Evolutionary conservation across 1,140 invertebrate genomes (phyloP).

Genomic region (Heliconius hewitsoni): DNA sequence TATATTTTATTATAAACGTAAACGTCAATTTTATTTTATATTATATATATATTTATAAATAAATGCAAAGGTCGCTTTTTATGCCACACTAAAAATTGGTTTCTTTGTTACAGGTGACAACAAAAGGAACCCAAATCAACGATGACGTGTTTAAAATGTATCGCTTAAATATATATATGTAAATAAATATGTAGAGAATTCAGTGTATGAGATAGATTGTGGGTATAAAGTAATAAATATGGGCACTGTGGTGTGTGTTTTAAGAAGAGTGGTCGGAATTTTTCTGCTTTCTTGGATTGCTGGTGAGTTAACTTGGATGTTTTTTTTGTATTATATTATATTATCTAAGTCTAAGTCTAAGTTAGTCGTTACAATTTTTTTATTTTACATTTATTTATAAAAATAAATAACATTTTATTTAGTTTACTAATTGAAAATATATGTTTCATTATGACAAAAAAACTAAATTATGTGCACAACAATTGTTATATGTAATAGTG

Average conservation of each 20-base stretch:
- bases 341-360: no score
- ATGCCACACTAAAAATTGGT: slow-evolving; percentile 43
- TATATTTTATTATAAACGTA: slow-evolving; percentile 18
- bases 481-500: no score
- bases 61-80: slow-evolving; percentile 39
- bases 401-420: no score
- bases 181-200: slow-evolving; percentile 42
- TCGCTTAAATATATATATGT: slow-evolving; percentile 20
- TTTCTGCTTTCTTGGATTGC: slow-evolving; percentile 55
- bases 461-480: no score
- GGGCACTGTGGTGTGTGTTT: slow-evolving; percentile 47
- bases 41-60: slow-evolving; percentile 13
- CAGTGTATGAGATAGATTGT: slow-evolving; percentile 31
- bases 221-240: slow-evolving; percentile 44
- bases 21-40: slow-evolving; percentile 25
- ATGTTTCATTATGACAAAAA: no score
- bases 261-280: slow-evolving; percentile 44
- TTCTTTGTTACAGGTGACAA: slow-evolving; percentile 60
- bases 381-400: no score
- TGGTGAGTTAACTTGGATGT: slow-evolving; percentile 43
- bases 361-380: no score
- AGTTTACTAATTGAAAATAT: no score
- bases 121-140: slow-evolving; percentile 46
- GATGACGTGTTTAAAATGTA: slow-evolving; percentile 41
- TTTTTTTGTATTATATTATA: not conserved